Evolutionary conservation across 2,888 invertebrate species (phyloP).

Genomic region (Dryobotodes eremita): DNA sequence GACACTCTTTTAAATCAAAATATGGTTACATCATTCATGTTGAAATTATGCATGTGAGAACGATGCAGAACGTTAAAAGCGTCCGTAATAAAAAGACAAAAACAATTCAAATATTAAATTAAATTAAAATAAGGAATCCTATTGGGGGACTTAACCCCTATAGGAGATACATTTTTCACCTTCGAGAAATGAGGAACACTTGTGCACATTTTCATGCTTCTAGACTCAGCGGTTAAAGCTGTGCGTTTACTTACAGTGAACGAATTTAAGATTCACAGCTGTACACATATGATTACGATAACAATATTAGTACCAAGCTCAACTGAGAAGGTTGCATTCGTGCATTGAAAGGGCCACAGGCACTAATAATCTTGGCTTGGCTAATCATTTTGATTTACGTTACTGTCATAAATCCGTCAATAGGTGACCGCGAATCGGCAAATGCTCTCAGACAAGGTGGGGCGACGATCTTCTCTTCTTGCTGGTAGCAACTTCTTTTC

Average conservation of each 20-base stretch:
- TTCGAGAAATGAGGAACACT: not conserved
- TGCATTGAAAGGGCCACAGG: not conserved
- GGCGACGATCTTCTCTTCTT: not conserved
- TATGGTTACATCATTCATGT: too few relatives aligned
- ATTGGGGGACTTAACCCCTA: not conserved
- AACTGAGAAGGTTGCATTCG: not conserved
- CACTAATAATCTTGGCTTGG: not conserved
- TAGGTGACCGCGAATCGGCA: not conserved
- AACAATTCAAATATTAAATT: too few relatives aligned
- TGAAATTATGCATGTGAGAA: too few relatives aligned
- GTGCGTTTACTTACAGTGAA: not conserved
- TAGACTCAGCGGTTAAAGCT: not conserved
- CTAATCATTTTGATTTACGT: not conserved
- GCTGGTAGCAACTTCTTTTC: not conserved
- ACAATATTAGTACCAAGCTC: not conserved
- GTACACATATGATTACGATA: not conserved
- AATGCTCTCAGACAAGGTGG: not conserved
- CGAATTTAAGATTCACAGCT: not conserved
- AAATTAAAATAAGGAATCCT: too few relatives aligned
- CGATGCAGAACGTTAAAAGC: too few relatives aligned
- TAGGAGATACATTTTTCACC: not conserved
- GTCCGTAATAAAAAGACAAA: too few relatives aligned
- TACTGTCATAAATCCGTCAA: not conserved
- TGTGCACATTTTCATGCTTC: not conserved
- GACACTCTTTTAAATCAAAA: too few relatives aligned